Evolutionary conservation across 2,888 invertebrate genomes (phyloP).

Genomic region (Lumbricus terrestris): DNA sequence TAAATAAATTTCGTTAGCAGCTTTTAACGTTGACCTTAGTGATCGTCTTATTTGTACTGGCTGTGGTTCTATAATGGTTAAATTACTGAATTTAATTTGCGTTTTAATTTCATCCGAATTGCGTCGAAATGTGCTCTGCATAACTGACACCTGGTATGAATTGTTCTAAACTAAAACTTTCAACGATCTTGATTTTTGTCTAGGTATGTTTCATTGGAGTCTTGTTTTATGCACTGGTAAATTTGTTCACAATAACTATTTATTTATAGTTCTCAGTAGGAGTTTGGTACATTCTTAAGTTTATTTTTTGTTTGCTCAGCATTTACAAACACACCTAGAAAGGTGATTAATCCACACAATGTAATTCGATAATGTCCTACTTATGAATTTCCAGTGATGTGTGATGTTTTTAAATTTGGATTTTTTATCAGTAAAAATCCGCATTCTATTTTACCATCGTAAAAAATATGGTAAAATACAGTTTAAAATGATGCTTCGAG

Average conservation of each 20-base stretch:
- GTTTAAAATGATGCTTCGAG: too few species aligned
- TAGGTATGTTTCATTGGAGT: not conserved
- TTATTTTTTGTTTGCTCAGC: not conserved
- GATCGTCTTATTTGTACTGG: too few species aligned
- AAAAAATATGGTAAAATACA: too few species aligned
- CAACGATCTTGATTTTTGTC: not conserved
- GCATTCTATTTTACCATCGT: too few species aligned
- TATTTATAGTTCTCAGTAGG: not conserved
- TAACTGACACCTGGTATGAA: not conserved
- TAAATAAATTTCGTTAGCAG: too few species aligned
- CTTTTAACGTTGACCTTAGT: too few species aligned
- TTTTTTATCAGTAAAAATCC: too few species aligned
- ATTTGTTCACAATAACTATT: not conserved
- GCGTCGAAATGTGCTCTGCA: not conserved
- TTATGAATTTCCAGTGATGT: too few species aligned
- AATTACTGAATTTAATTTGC: not conserved
- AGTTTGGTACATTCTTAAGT: not conserved
- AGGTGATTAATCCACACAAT: not conserved
- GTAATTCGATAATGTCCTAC: too few species aligned
- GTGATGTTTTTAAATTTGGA: too few species aligned
- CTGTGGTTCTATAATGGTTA: not conserved
- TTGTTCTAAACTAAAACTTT: not conserved
- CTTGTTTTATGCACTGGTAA: not conserved
- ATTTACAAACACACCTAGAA: not conserved
- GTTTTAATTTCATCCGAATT: not conserved